phyloP scores from a whole-genome alignment of 2,113 vertebrate species.

The Hemibates koningsi region DNA sequence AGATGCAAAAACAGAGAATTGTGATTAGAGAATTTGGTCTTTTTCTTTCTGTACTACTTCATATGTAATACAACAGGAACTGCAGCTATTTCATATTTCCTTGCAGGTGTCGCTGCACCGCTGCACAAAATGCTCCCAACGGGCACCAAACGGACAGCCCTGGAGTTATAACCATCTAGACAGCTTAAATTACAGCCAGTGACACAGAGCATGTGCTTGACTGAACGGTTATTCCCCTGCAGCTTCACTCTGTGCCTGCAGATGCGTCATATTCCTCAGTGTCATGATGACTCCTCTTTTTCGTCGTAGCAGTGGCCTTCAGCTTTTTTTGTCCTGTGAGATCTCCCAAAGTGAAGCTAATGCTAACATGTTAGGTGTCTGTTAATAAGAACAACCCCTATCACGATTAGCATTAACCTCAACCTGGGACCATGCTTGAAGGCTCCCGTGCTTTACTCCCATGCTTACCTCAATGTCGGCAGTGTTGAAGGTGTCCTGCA shows the following conservation, averaged over 20 bases:
- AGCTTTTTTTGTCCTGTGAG: not conserved
- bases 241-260: not conserved
- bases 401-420: slow-evolving; percentile 84
- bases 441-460: not conserved
- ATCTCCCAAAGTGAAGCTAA: slow-evolving; percentile 66
- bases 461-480: not conserved
- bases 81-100: not conserved
- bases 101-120: not conserved
- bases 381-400: slow-evolving; percentile 68
- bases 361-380: slow-evolving; percentile 77
- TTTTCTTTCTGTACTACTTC: not conserved
- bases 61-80: not conserved
- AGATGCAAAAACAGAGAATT: not conserved
- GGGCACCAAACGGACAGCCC: not conserved
- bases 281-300: not conserved
- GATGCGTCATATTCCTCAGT: not conserved
- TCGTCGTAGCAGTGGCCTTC: not conserved
- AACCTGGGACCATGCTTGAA: slow-evolving; percentile 34
- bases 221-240: not conserved
- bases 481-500: slow-evolving; percentile 20
- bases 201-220: not conserved
- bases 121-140: not conserved
- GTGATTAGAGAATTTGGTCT: not conserved
- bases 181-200: not conserved
- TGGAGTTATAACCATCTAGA: not conserved